Base-by-base conservation (phyloP, 2,888 invertebrate genomes). In the Hirtodrosophila duncani region DNA sequence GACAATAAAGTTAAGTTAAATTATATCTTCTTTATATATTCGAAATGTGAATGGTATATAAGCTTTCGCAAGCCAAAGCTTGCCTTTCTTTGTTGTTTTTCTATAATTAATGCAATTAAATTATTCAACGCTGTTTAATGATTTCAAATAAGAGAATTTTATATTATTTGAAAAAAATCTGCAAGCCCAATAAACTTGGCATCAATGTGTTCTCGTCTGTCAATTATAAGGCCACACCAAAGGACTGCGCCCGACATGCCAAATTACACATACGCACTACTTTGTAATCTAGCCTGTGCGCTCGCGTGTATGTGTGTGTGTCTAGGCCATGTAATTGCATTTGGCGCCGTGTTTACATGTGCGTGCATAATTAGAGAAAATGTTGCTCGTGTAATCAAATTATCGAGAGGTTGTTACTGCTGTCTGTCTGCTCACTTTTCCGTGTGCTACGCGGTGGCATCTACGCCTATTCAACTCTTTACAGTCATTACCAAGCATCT, bases 351-450 rank as follows among this genome's bases (percentile, higher is more conserved):
- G 67, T 75, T 72, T 77, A 72, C 77, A 80, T 77, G 77, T 71
- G 78, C 80, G 80, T 72, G 72, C 77, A 77, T 77, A 72, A 72
- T 80, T 72, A 77, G 60, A 71, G 66, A 56, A 67, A 68, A 80
- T 77, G 77, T 63, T 77, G 77, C 63, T 52, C 80, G 42, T 80
- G 63, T 72, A 71, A 80, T 72, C 80, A 77, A 80, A 80, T 72
- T 68, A 67, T 55, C 52, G 48, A 53, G 31, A 49, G 50, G 34
- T 16, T 23, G 24, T 21, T 53, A 67, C 39, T 56, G 72, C 29
- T 56, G 57, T 44, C 17, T 11, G n/a, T 9, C 20, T 20, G 26
- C 9, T 13, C 14, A 11, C 29, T 43, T 33, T 17, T 13, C 37
- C 17, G 20, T 52, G 52, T 44, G 42, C 31, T 29, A 8, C 16